Conservation (phyloP, 92 coral and sea anemone genomes). For the Siderastrea radians region DNA sequence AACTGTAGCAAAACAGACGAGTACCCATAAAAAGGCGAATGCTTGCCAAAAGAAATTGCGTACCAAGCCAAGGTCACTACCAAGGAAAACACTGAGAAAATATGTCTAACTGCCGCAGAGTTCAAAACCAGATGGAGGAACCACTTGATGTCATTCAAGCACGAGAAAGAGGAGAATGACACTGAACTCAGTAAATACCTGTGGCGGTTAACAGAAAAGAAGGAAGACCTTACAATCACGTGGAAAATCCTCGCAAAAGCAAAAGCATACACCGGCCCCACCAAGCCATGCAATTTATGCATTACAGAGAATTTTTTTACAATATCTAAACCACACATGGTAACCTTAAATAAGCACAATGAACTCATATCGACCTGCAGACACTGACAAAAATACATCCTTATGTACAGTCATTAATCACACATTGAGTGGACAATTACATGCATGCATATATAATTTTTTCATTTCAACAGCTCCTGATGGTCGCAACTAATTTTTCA, state of each 20-base stretch:
- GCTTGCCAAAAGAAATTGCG: no score
- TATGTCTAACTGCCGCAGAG: constrained; percentile 26
- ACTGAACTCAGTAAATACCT: constrained; percentile 47
- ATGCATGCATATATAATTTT: background rate
- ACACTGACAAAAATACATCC: constrained; percentile 11
- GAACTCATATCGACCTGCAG: constrained; percentile 9
- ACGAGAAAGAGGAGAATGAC: background rate
- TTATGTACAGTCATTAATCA: constrained; percentile 4
- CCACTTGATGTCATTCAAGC: constrained; percentile 27
- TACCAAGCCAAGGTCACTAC: constrained; percentile 8
- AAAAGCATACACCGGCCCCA: constrained; percentile 19
- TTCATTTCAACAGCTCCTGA: no score
- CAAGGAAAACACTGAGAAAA: background rate
- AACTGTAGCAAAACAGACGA: no score
- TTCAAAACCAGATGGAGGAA: constrained; percentile 32
- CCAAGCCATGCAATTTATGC: constrained; percentile 43
- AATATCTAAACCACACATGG: constrained; percentile 24
- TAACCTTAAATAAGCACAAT: constrained; percentile 28
- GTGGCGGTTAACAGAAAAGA: constrained; percentile 2
- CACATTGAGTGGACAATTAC: background rate
- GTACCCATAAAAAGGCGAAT: no score
- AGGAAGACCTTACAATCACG: constrained; percentile 20
- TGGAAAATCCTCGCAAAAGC: constrained; percentile 46
- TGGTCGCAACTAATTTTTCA: no score
- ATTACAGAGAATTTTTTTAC: background rate